Evolutionary conservation across 2,888 invertebrate genomes (phyloP).

Genomic region (Periphyllus acericola): DNA sequence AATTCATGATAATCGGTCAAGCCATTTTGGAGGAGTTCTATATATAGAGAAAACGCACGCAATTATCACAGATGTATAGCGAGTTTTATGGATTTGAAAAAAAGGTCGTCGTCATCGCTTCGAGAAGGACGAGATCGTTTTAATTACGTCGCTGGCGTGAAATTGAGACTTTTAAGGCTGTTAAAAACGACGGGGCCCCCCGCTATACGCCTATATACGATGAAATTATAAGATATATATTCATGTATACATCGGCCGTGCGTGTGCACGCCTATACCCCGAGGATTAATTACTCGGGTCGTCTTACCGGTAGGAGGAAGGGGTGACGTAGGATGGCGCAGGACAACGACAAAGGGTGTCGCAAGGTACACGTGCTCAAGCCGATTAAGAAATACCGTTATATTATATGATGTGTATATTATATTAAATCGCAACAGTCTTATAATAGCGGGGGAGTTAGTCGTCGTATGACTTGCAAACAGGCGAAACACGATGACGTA

Average conservation of each 20-base stretch:
- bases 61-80: neutral
- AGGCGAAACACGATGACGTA: neutral
- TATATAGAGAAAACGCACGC: neutral
- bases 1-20: too few species aligned
- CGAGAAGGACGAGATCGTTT: neutral
- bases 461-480: neutral
- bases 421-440: neutral
- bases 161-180: conserved; percentile 3
- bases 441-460: neutral
- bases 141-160: conserved; percentile 2
- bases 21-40: too few species aligned
- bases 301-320: too few species aligned
- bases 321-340: too few species aligned
- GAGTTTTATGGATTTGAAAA: neutral
- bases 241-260: neutral
- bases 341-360: neutral
- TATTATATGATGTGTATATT: neutral
- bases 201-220: neutral
- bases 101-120: neutral
- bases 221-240: neutral
- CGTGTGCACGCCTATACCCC: neutral
- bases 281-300: conserved; percentile 29
- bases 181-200: neutral
- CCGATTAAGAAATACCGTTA: neutral
- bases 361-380: neutral